A percentile compares a stretch with the other conserved stretches of the same genome.
phyloP scores from a whole-genome alignment of 2,797 vertebrate species.

The Furcifer pardalis region DNA sequence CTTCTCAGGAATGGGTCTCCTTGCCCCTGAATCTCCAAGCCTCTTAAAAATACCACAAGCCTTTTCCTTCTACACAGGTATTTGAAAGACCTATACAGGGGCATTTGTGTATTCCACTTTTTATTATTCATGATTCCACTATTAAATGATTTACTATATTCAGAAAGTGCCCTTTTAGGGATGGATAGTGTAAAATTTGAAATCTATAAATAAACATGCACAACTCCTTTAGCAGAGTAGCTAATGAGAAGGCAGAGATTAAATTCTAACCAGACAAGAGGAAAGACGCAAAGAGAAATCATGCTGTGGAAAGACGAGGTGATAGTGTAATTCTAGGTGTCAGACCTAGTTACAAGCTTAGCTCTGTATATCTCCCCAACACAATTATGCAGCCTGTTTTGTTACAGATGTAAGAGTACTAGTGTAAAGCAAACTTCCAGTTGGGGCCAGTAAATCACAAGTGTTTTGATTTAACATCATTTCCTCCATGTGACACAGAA shows the following conservation, averaged over 20 bases:
- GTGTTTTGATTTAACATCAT: not conserved
- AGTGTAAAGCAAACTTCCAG: not conserved
- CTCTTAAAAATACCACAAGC: not conserved
- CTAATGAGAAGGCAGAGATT: not conserved
- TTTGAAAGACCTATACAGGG: not conserved
- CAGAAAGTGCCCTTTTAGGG: not conserved
- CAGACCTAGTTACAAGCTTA: not conserved
- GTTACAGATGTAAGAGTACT: not conserved
- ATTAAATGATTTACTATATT: slow-evolving; percentile 9
- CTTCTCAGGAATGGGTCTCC: not conserved
- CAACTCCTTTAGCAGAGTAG: not conserved
- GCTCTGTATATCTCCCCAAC: not conserved
- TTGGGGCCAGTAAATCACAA: not conserved
- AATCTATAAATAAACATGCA: not conserved
- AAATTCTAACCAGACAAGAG: not conserved
- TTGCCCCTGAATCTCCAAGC: not conserved
- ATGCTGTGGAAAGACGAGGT: not conserved
- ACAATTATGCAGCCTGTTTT: not conserved
- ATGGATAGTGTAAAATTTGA: not conserved
- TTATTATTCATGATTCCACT: slow-evolving; percentile 15
- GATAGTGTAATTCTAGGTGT: not conserved
- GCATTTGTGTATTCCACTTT: not conserved
- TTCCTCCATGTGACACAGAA: not conserved
- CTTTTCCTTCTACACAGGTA: slow-evolving; percentile 9
- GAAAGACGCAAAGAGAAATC: not conserved